phyloP scores from a whole-genome alignment of 1,140 invertebrate species.

The Sycobia sp. region DNA sequence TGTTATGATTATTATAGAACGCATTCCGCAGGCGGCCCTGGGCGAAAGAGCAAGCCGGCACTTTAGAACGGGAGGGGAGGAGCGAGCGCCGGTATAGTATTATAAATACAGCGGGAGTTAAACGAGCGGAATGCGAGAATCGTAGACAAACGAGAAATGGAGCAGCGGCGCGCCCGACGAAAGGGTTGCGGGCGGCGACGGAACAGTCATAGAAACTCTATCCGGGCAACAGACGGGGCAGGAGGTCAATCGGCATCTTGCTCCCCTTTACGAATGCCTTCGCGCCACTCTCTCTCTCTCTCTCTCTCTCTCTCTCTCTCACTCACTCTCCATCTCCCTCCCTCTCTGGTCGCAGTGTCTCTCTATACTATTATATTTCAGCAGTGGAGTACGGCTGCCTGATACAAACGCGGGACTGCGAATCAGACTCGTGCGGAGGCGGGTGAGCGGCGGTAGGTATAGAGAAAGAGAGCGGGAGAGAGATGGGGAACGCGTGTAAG shows the following conservation, averaged over 20 bases:
- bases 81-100: too few species aligned
- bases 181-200: slow-evolving; percentile 56
- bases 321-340: background rate
- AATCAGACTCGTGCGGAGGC: too few species aligned
- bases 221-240: slow-evolving; percentile 46
- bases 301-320: background rate
- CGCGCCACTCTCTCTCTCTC: slow-evolving; percentile 4
- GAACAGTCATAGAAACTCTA: slow-evolving; percentile 62
- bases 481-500: too few species aligned
- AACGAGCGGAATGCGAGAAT: slow-evolving; percentile 34
- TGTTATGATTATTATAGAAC: too few species aligned
- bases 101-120: background rate
- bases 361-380: too few species aligned
- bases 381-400: too few species aligned
- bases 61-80: too few species aligned
- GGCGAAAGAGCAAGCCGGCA: too few species aligned
- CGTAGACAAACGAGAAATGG: slow-evolving; percentile 40
- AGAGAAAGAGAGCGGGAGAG: background rate
- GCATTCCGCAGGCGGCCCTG: too few species aligned
- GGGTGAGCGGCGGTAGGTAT: background rate
- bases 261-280: slow-evolving; percentile 49
- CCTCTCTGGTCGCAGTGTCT: background rate
- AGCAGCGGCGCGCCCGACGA: slow-evolving; percentile 40
- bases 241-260: slow-evolving; percentile 57
- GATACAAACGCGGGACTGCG: too few species aligned